Evolutionary conservation across 2,113 vertebrate species (phyloP).

Genomic region (Oryzias woworae): DNA sequence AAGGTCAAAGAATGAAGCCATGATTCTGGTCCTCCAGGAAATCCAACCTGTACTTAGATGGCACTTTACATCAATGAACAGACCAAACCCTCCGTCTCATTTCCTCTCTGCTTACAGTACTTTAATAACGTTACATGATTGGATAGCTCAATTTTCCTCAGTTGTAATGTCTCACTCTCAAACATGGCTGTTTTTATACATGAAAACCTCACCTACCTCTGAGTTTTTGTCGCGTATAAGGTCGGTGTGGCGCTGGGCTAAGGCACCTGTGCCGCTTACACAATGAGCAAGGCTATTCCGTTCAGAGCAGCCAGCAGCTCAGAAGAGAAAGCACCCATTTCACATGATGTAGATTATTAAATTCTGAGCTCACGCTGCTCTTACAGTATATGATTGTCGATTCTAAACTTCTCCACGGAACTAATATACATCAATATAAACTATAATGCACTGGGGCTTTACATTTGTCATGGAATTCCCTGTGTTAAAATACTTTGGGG

Average conservation of each 20-base stretch:
- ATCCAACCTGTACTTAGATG: conserved; percentile 38
- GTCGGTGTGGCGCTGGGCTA: conserved; percentile 53
- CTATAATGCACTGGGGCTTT: conserved; percentile 8
- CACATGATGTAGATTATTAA: conserved; percentile 39
- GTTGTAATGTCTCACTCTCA: conserved; percentile 42
- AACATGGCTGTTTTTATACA: conserved; percentile 50
- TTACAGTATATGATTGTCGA: conserved; percentile 66
- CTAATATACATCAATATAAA: conserved; percentile 13
- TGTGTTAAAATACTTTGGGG: conserved; percentile 14
- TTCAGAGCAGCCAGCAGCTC: conserved; percentile 34
- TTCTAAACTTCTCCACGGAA: conserved; percentile 39
- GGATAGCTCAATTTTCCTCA: conserved; percentile 7
- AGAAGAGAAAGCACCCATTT: conserved; percentile 64
- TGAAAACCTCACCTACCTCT: conserved; percentile 28
- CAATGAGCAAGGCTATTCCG: conserved; percentile 32
- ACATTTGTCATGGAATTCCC: conserved; percentile 7
- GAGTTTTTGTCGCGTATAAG: conserved; percentile 37
- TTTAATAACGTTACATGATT: conserved; percentile 26
- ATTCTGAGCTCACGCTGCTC: conserved; percentile 42
- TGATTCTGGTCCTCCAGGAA: conserved; percentile 20
- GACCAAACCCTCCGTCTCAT: conserved; percentile 24
- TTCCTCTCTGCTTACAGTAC: conserved; percentile 34
- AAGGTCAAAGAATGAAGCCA: neutral
- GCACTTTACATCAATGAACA: conserved; percentile 48
- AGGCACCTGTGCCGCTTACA: conserved; percentile 69